Evolutionary conservation across 2,888 invertebrate species (phyloP).

Genomic region (Parnassius smintheus): DNA sequence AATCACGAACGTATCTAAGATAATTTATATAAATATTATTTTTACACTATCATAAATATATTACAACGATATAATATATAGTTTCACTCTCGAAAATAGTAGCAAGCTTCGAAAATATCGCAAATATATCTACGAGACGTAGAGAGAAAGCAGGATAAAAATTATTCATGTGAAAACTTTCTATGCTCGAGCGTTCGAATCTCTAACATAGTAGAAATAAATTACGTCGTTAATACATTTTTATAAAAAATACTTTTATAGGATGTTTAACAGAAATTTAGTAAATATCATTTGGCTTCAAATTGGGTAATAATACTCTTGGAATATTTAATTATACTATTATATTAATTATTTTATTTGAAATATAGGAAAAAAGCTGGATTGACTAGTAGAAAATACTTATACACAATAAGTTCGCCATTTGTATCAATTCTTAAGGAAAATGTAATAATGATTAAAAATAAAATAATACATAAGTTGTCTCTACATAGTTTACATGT

Average conservation of each 20-base stretch:
- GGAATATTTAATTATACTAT: background rate
- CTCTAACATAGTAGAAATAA: slow-evolving; percentile 1
- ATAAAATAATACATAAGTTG: too few relatives aligned
- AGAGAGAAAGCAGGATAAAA: background rate
- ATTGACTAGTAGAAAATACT: too few relatives aligned
- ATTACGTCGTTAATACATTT: background rate
- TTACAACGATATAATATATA: too few relatives aligned
- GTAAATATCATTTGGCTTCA: background rate
- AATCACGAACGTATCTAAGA: too few relatives aligned
- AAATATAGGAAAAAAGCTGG: too few relatives aligned
- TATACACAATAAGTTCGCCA: too few relatives aligned
- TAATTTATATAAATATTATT: too few relatives aligned
- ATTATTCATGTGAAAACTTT: slow-evolving; percentile 7
- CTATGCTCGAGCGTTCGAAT: background rate
- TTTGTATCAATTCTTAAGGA: too few relatives aligned
- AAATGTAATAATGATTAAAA: too few relatives aligned
- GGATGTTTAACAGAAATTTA: background rate
- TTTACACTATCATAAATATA: too few relatives aligned
- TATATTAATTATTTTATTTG: background rate
- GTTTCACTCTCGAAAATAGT: too few relatives aligned
- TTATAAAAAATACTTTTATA: background rate
- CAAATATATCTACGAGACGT: background rate
- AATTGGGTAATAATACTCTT: background rate
- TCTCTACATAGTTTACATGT: too few relatives aligned
- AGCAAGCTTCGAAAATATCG: slow-evolving; percentile 1